These are phyloP conservation scores for Probosciger aterrimus DNA, from an alignment of 2,113 vertebrate species.

Conservation along the genomic window DNA sequence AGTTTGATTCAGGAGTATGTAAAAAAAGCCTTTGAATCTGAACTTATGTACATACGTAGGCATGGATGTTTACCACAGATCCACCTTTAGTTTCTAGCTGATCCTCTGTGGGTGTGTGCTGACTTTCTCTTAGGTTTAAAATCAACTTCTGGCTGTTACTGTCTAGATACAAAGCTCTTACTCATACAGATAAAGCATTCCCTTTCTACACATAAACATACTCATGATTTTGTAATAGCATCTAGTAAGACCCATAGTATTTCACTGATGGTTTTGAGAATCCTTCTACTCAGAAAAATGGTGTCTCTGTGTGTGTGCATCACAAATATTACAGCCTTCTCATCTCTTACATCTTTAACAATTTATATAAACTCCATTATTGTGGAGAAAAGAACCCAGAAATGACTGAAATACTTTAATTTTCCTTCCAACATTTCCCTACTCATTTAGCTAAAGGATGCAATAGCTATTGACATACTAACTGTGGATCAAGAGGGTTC, in stretches of 20 bases:
- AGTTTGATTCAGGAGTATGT: not conserved
- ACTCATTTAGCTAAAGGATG: constrained; percentile 61
- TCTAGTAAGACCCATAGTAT: not conserved
- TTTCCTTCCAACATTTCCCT: constrained; percentile 23
- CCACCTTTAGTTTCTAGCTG: not conserved
- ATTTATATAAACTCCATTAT: constrained; percentile 57
- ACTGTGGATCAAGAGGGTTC: constrained; percentile 48
- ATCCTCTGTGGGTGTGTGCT: not conserved
- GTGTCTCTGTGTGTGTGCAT: constrained; percentile 4
- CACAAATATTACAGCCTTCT: constrained; percentile 29
- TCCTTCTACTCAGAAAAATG: constrained; percentile 30
- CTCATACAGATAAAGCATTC: not conserved
- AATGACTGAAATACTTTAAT: constrained; percentile 51
- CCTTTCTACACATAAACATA: not conserved
- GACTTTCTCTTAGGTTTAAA: not conserved
- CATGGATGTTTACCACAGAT: not conserved
- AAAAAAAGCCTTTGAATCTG: not conserved
- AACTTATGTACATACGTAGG: not conserved
- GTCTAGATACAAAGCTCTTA: not conserved
- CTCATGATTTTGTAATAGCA: not conserved
- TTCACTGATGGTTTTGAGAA: constrained; percentile 25
- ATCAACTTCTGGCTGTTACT: not conserved
- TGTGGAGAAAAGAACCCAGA: constrained; percentile 3
- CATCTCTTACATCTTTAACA: constrained; percentile 28
- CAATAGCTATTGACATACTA: constrained; percentile 52